Evolutionary conservation across 2,888 invertebrate species (phyloP).

Genomic region (Helleia helle): DNA sequence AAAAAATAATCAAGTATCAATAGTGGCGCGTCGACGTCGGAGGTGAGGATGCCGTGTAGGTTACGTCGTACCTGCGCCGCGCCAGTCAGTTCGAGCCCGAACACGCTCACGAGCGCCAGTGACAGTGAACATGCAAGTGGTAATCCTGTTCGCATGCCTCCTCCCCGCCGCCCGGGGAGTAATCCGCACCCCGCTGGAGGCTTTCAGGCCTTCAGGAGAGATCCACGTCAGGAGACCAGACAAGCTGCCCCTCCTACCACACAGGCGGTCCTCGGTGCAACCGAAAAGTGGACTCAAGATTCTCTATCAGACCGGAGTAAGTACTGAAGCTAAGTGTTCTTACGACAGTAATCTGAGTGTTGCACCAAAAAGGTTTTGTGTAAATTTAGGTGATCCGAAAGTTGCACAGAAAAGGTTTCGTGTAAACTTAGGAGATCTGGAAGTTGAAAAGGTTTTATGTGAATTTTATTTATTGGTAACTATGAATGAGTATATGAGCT

Average conservation of each 20-base stretch:
- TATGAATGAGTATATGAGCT: too few species aligned
- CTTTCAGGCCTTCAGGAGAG: constrained; percentile 64
- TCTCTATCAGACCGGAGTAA: constrained; percentile 84
- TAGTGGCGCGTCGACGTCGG: constrained; percentile 32
- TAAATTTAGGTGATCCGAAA: too few species aligned
- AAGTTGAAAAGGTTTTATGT: too few species aligned
- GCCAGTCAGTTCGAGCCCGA: constrained; percentile 55
- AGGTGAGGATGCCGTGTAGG: constrained; percentile 70
- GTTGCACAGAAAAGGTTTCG: too few species aligned
- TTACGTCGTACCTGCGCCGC: constrained; percentile 65
- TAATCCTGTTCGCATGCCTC: constrained; percentile 51
- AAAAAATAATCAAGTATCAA: constrained; percentile 60
- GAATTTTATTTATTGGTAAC: too few species aligned
- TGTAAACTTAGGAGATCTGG: too few species aligned
- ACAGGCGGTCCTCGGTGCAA: constrained; percentile 66
- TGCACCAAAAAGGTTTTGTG: too few species aligned
- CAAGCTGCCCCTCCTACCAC: constrained; percentile 52
- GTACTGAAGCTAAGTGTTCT: constrained; percentile 31
- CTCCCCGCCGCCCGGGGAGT: constrained; percentile 50
- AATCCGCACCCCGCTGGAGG: constrained; percentile 72
- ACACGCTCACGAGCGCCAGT: constrained; percentile 30
- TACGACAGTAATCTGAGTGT: too few species aligned
- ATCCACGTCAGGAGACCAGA: constrained; percentile 65
- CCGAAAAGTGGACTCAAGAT: constrained; percentile 74
- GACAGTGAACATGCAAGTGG: constrained; percentile 50